phyloP scores from a whole-genome alignment of 2,797 vertebrate genomes.

The Danionella dracula region DNA sequence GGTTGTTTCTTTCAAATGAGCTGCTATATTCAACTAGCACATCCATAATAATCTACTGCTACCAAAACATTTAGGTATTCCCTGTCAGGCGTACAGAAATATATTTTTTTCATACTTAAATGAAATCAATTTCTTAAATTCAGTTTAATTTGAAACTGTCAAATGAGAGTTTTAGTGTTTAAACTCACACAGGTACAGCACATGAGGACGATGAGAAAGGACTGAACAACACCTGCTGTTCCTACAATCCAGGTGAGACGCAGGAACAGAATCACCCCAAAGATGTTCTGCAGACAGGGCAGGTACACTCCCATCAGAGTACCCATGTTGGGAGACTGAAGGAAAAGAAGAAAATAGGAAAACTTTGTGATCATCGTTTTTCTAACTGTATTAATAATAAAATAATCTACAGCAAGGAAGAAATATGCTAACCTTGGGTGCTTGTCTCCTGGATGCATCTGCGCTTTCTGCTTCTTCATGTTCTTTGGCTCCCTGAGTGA shows the following conservation, averaged over 20 bases:
- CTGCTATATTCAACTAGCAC: neutral
- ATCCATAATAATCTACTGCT: too few relatives aligned
- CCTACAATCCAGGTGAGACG: constrained; percentile 97
- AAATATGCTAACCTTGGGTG: constrained; percentile 76
- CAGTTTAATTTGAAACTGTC: too few relatives aligned
- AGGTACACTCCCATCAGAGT: constrained; percentile 98
- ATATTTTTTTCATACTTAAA: too few relatives aligned
- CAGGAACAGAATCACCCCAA: constrained; percentile 95
- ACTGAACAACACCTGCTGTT: constrained; percentile 89
- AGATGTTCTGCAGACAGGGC: constrained; percentile 97
- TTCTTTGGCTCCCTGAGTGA: constrained; percentile 94
- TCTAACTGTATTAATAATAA: neutral
- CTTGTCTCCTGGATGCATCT: constrained; percentile 74
- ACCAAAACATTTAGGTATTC: too few relatives aligned
- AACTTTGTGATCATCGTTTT: neutral
- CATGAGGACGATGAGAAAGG: constrained; percentile 91
- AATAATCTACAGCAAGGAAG: neutral
- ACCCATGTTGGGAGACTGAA: constrained; percentile 94
- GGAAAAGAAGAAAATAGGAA: neutral
- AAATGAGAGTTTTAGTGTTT: neutral
- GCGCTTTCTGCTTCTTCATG: constrained; percentile 92
- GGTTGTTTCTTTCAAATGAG: neutral
- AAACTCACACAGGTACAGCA: constrained; percentile 97
- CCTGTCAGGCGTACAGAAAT: too few relatives aligned
- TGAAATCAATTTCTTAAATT: too few relatives aligned